Evolutionary conservation across 2,888 invertebrate genomes (phyloP).

Genomic region (Hoplodrina ambigua): DNA sequence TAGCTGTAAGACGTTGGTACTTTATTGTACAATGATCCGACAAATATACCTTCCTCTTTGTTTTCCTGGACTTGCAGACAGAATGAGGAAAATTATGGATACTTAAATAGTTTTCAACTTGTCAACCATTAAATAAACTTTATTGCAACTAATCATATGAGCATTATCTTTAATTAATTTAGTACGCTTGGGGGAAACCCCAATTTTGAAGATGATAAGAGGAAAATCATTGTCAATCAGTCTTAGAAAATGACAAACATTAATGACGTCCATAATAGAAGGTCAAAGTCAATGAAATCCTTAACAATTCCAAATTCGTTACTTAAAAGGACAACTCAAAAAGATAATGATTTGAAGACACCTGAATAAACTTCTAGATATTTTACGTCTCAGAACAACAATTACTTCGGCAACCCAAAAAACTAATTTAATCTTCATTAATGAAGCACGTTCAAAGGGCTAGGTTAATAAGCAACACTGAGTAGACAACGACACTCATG

Average conservation of each 20-base stretch:
- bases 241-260: not conserved
- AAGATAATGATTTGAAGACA: not conserved
- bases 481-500: slow-evolving; percentile 26
- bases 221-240: not conserved
- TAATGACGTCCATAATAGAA: not conserved
- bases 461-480: slow-evolving; percentile 33
- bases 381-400: not conserved
- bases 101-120: not conserved
- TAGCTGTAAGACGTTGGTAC: not conserved
- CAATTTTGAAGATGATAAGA: not conserved
- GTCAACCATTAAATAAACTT: not conserved
- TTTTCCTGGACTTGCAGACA: slow-evolving; percentile 26
- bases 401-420: not conserved
- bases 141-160: not conserved
- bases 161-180: not conserved
- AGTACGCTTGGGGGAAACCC: not conserved
- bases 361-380: not conserved
- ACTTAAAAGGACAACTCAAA: not conserved
- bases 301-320: not conserved
- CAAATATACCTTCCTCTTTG: slow-evolving; percentile 10
- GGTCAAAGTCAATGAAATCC: not conserved
- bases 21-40: slow-evolving; percentile 26
- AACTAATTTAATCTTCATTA: slow-evolving; percentile 1
- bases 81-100: slow-evolving; percentile 17
- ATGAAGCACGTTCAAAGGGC: slow-evolving; percentile 17